Base-by-base conservation (phyloP, 2,888 invertebrate genomes). In the Epinotia bilunana region DNA sequence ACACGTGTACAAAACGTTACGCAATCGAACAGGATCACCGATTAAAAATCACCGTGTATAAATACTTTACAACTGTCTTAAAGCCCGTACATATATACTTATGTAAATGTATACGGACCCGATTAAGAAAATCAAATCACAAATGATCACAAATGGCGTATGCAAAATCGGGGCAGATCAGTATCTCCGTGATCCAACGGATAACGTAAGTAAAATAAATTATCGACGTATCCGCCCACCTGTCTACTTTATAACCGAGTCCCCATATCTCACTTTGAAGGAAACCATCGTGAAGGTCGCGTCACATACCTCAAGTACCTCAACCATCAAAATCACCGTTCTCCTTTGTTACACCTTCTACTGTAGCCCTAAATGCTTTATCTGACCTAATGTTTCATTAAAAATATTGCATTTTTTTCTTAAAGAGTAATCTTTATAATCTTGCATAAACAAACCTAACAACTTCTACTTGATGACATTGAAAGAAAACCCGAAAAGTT, bases 211-310 rank as follows among this genome's bases (percentile, higher is more conserved):
- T 33, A 67, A 67, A 67, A 57, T 60, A 60, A 79, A 83, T 81
- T 83, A 86, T 86, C 86, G 85, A 84, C 82, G 86, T 83, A 82
- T 87, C 84, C 82, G 84, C 81, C 83, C 86, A 87, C 87, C 86
- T 87, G 87, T 80, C 74, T 46, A 67, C 79, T 80, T 78, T 79
- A 80, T 81, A 78, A 69, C 49, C 70, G 39, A 57, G 63, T 71
- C 73, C 49, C 70, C 73, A 74, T 69, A 69, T 63, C 58, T 70
- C 49, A 53, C 46, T 46, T n/a, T 39, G 16, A 58, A 12, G n/a
- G 0, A 46, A 58, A 46, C 43, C 43, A 58, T 58, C 43, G 23
- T 57, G 46, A 58, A 58, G 43, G 58, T 23, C 58, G 68, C 43
- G 23, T 43, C 68, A 68, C 53, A 67, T 58, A 46, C 20, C 23